Percentiles rank a stretch among this genome's conserved stretches.
phyloP scores from a whole-genome alignment of 2,113 vertebrate species.

The Cariama cristata region DNA sequence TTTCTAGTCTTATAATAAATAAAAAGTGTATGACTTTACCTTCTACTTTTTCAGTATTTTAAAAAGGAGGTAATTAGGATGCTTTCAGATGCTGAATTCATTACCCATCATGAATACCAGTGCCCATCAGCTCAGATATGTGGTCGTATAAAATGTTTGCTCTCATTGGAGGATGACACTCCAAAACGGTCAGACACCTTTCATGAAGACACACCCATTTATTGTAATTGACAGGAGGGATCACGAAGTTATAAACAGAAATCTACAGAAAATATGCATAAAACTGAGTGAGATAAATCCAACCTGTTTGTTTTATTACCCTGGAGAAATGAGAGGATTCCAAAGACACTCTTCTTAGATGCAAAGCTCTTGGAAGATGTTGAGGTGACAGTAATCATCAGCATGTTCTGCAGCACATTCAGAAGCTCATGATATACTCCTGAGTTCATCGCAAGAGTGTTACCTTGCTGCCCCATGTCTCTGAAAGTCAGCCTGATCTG shows the following conservation, averaged over 20 bases:
- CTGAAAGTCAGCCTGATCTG: not conserved
- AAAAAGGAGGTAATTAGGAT: not conserved
- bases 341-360: not conserved
- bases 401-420: not conserved
- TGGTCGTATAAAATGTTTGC: not conserved
- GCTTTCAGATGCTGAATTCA: not conserved
- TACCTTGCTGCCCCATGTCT: not conserved
- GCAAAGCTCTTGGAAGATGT: not conserved
- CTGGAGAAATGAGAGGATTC: not conserved
- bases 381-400: not conserved
- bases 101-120: not conserved
- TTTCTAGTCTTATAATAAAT: not conserved
- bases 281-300: not conserved
- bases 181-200: not conserved
- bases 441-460: not conserved
- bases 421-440: not conserved
- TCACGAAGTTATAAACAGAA: not conserved
- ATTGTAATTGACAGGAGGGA: not conserved
- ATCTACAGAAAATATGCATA: not conserved
- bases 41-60: not conserved
- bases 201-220: not conserved
- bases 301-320: not conserved
- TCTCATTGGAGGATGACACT: not conserved
- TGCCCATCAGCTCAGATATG: accelerated
- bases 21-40: not conserved